Evolutionary conservation across 2,888 invertebrate species (phyloP).

Genomic region (Apantesis nais): DNA sequence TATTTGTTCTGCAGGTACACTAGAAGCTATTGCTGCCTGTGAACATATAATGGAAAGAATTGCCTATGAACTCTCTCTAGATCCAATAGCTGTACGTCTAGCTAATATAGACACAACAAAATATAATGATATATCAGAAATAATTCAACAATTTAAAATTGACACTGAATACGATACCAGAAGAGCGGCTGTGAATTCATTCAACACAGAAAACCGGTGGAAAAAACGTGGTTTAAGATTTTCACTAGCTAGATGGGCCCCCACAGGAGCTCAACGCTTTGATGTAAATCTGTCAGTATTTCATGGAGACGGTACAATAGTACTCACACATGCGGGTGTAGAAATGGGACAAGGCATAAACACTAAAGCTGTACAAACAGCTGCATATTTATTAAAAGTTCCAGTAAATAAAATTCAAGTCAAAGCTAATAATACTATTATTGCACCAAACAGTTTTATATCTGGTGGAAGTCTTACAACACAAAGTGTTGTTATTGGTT

Average conservation of each 20-base stretch:
- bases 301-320: constrained; percentile 87
- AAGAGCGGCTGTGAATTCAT: constrained; percentile 75
- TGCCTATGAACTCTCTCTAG: constrained; percentile 78
- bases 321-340: constrained; percentile 89
- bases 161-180: constrained; percentile 82
- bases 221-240: constrained; percentile 88
- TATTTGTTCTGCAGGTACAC: constrained; percentile 63
- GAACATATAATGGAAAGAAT: constrained; percentile 86
- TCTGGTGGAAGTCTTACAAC: constrained; percentile 88
- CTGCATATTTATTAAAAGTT: constrained; percentile 87
- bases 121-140: constrained; percentile 58
- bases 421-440: constrained; percentile 86
- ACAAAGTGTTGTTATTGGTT: constrained; percentile 51
- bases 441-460: constrained; percentile 86
- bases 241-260: constrained; percentile 85
- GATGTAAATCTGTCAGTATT: constrained; percentile 43
- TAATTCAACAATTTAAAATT: constrained; percentile 80
- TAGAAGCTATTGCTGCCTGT: constrained; percentile 70
- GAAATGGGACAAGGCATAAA: constrained; percentile 93
- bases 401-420: constrained; percentile 87
- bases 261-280: constrained; percentile 12
- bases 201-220: constrained; percentile 89
- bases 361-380: constrained; percentile 88
- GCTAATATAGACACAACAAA: constrained; percentile 72
- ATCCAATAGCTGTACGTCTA: constrained; percentile 84